Percentiles rank a stretch among this genome's conserved stretches.
Conservation (phyloP, 2,888 invertebrate species). For the Gerris lacustris region DNA sequence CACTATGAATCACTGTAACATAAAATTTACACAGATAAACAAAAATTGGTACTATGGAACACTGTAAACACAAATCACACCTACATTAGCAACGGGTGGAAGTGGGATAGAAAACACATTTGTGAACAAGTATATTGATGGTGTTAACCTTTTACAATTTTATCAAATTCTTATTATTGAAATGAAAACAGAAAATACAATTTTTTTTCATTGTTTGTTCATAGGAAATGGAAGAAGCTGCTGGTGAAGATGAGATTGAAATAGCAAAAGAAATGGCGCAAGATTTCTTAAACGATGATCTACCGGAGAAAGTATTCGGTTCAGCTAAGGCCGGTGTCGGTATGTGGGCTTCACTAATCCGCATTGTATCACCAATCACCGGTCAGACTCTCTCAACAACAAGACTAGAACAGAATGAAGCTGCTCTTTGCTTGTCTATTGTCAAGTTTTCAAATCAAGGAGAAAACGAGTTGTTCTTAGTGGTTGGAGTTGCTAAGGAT, state of each 20-base stretch:
- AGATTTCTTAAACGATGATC: conserved; percentile 84
- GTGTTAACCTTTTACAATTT: too few species aligned
- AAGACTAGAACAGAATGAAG: conserved; percentile 88
- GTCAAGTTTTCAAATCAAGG: conserved; percentile 60
- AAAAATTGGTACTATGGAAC: too few species aligned
- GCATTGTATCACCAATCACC: conserved; percentile 72
- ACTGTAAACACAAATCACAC: too few species aligned
- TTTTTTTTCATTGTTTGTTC: background rate
- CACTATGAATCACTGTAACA: too few species aligned
- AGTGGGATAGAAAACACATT: too few species aligned
- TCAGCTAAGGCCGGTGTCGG: conserved; percentile 92
- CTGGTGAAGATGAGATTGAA: conserved; percentile 89
- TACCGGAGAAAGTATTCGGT: conserved; percentile 88
- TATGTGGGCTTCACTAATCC: conserved; percentile 88
- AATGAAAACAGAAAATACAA: too few species aligned
- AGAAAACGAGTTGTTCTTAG: conserved; percentile 50
- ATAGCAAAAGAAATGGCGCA: conserved; percentile 95
- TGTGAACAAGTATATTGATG: too few species aligned
- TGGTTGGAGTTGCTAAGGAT: conserved; percentile 87
- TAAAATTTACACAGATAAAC: too few species aligned
- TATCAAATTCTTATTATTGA: too few species aligned
- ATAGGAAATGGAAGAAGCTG: conserved; percentile 88
- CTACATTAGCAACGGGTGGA: too few species aligned
- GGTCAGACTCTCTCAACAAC: conserved; percentile 66
- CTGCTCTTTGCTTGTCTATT: conserved; percentile 65